Evolutionary conservation across 2,888 invertebrate genomes (phyloP), one percentile per base, ranked within the genome.

Genomic region (Tuberolachnus salignus): DNA sequence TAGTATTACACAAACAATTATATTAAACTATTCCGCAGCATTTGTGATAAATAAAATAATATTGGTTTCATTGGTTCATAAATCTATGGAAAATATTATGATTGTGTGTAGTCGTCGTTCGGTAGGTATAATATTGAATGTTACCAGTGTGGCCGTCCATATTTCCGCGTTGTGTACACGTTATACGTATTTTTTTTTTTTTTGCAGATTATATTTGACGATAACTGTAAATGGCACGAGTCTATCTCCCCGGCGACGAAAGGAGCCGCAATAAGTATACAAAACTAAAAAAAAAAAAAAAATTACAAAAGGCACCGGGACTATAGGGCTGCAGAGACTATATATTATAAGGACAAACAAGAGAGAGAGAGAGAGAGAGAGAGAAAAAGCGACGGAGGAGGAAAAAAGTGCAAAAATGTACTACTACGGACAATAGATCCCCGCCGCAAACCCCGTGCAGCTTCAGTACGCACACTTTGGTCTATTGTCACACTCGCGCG

Each of bases 401-500:
- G 13, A 11, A 57, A 59, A 78, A 67, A 34, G 75, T 69, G 67
- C 59, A 69, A 78, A 78, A 75, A 75, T 67, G 49, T 74, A 34
- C 73, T 10, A 9, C n/a, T 13, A 13, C 19, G 67, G 75, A 78
- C 75, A 78, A 78, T 67, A 67, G 75, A 67, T 78, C 67, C 55
- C 66, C 11, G 57, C 63, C 57, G 46, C 55, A 14, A 26, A 21
- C 44, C 21, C 73, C 64, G 71, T 44, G 44, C 34, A 34, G 53
- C 64, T 64, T 66, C 57, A 13, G 67, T 53, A 67, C 55, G 67
- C 75, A 69, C 75, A 67, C 75, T 75, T 78, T 69, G 67, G 67
- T 49, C 75, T 59, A 78, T 78, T 78, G 75, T 78, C 75, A 69
- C 75, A 57, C 63, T 63, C 73, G 34, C 73, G 23, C 73, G 42